phyloP scores from a whole-genome alignment of 2,888 invertebrate genomes.

The Drosophila antonietae region DNA sequence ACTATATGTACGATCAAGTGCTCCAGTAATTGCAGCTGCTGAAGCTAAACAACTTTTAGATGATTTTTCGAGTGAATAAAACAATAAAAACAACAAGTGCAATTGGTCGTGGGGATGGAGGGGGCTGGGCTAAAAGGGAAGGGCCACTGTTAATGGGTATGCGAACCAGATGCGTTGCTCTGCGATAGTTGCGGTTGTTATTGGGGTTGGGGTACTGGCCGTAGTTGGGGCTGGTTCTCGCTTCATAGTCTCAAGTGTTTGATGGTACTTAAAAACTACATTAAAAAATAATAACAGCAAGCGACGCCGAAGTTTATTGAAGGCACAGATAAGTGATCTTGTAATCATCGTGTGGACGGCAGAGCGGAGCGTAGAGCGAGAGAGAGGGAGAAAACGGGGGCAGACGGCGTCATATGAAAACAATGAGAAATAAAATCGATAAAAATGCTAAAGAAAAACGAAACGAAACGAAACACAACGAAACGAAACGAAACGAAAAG shows the following conservation, averaged over 20 bases:
- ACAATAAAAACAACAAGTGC: constrained; percentile 27
- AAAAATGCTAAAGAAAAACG: constrained; percentile 51
- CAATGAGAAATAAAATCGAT: constrained; percentile 73
- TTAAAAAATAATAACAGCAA: constrained; percentile 76
- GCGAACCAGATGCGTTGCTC: constrained; percentile 31
- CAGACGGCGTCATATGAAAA: constrained; percentile 43
- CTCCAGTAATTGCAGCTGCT: constrained; percentile 50
- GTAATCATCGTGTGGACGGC: constrained; percentile 63
- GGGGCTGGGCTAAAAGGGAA: background rate
- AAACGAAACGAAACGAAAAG: constrained; percentile 47
- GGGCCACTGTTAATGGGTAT: constrained; percentile 47
- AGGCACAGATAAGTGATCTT: constrained; percentile 76
- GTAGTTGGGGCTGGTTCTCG: constrained; percentile 52
- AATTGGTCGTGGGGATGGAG: background rate
- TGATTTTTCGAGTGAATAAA: constrained; percentile 45
- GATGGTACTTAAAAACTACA: constrained; percentile 79
- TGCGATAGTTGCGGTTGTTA: constrained; percentile 22
- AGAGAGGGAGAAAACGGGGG: background rate
- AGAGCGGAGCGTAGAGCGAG: background rate
- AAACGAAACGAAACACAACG: constrained; percentile 54
- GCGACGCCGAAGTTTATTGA: constrained; percentile 70
- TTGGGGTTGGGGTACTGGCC: constrained; percentile 27
- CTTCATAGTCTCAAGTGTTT: constrained; percentile 78
- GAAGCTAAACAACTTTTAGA: constrained; percentile 57
- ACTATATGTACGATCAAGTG: constrained; percentile 37